phyloP scores from a whole-genome alignment of 2,113 vertebrate species.

The Corynorhinus townsendii region DNA sequence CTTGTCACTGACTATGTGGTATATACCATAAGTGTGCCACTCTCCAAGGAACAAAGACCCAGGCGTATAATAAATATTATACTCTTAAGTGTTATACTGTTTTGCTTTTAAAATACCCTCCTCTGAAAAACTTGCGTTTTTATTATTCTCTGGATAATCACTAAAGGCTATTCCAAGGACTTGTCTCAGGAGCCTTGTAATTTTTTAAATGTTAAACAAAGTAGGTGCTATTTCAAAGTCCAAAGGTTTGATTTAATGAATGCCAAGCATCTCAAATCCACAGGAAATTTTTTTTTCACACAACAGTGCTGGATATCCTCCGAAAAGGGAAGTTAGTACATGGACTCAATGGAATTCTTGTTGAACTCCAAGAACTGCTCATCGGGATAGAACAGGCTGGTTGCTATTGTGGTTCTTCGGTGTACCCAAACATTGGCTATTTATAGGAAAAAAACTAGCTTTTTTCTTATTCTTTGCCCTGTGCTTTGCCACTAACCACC shows the following conservation, averaged over 20 bases:
- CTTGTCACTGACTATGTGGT: neutral
- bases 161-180: conserved; percentile 56
- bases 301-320: neutral
- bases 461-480: conserved; percentile 24
- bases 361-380: neutral
- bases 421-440: conserved; percentile 35
- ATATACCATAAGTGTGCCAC: neutral
- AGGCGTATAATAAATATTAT: conserved; percentile 36
- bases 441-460: neutral
- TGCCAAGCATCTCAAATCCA: conserved; percentile 53
- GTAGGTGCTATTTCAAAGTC: conserved; percentile 56
- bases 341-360: conserved; percentile 35
- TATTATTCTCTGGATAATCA: conserved; percentile 58
- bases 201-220: conserved; percentile 69
- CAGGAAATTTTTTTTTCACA: conserved; percentile 58
- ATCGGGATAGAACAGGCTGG: neutral
- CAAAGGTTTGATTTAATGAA: conserved; percentile 58
- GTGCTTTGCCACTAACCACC: conserved; percentile 51
- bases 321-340: conserved; percentile 51
- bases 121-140: conserved; percentile 53
- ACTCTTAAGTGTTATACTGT: neutral
- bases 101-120: conserved; percentile 59
- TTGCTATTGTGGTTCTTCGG: neutral
- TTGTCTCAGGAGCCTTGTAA: conserved; percentile 51
- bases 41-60: conserved; percentile 3